A percentile compares a stretch with the other conserved stretches of the same genome.
Conservation (phyloP, 2,797 vertebrate genomes). For the Ispidina lecontei region DNA sequence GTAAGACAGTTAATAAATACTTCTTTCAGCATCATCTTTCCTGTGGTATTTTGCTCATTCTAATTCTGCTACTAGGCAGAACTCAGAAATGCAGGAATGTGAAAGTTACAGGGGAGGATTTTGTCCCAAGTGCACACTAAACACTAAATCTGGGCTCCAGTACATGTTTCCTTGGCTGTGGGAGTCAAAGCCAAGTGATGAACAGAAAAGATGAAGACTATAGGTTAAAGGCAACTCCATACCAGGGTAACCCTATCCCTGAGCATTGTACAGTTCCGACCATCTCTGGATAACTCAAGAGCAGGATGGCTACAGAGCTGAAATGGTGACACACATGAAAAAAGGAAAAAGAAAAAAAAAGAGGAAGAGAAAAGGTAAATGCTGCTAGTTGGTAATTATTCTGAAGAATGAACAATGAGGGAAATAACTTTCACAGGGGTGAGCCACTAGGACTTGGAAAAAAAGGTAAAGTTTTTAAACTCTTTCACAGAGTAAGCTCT, state of each 20-base stretch:
- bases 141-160: not conserved
- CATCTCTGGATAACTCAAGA: not conserved
- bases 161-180: not conserved
- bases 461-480: constrained; percentile 4
- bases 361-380: not conserved
- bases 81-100: constrained; percentile 25
- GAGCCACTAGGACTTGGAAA: not conserved
- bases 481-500: not conserved
- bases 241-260: not conserved
- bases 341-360: not conserved
- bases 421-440: constrained; percentile 1
- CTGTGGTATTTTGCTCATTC: constrained; percentile 52
- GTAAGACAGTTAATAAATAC: constrained; percentile 55
- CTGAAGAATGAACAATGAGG: not conserved
- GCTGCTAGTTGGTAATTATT: not conserved
- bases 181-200: not conserved
- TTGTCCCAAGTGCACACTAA: not conserved
- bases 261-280: not conserved
- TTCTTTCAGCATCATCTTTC: constrained; percentile 41
- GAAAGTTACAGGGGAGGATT: not conserved
- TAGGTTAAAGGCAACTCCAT: not conserved
- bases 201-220: not conserved
- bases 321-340: not conserved
- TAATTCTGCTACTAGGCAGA: constrained; percentile 52
- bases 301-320: not conserved